A percentile compares a stretch with the other conserved stretches of the same genome.
Conservation (phyloP, 2,113 vertebrate genomes). For the Porphyrio hochstetteri region DNA sequence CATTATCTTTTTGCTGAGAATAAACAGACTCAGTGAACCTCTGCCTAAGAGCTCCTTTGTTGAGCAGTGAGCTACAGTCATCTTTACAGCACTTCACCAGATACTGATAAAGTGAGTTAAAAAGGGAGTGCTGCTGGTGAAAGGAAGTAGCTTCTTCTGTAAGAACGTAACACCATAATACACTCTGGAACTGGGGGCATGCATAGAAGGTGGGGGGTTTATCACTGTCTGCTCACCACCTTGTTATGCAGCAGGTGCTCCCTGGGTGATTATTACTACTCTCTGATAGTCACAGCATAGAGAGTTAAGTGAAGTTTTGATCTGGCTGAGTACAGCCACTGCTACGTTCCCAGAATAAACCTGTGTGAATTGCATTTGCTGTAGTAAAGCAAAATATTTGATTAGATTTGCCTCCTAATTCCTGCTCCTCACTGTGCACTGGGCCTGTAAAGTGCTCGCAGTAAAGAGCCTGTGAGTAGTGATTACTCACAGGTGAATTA, state of each 20-base stretch:
- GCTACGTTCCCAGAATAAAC: neutral
- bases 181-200: neutral
- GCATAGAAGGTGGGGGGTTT: neutral
- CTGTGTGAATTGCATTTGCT: neutral
- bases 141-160: neutral
- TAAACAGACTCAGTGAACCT: neutral
- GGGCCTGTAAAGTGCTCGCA: neutral
- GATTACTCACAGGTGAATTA: neutral
- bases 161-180: neutral
- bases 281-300: neutral
- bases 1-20: neutral
- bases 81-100: neutral
- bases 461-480: neutral
- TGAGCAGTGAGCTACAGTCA: neutral
- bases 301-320: neutral
- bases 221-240: neutral
- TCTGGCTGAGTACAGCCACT: neutral
- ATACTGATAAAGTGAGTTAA: neutral
- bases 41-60: neutral
- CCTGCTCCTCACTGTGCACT: neutral
- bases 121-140: neutral
- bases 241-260: neutral
- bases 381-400: neutral
- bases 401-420: neutral
- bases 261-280: neutral